These are phyloP conservation scores for Plectropomus leopardus DNA, from an alignment of 2,113 vertebrate species.

Conservation along the genomic window DNA sequence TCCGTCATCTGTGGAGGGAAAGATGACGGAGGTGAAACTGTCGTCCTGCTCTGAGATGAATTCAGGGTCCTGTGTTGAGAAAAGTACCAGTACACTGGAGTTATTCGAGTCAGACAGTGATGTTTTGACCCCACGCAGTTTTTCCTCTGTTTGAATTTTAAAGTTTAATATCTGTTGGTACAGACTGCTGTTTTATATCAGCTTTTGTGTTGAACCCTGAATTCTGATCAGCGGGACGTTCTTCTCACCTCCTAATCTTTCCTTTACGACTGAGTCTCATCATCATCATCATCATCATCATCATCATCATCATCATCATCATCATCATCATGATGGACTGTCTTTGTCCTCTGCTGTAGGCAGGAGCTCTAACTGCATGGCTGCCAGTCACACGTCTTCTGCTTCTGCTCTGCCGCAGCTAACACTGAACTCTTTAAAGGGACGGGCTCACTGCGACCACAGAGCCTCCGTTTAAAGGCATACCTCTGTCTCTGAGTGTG, in stretches of 20 bases:
- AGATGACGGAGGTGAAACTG: slow-evolving; percentile 29
- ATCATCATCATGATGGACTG: slow-evolving; percentile 26
- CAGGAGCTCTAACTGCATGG: slow-evolving; percentile 50
- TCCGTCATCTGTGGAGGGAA: slow-evolving; percentile 33
- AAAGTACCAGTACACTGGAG: not conserved
- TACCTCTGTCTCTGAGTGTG: not conserved
- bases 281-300: slow-evolving; percentile 30
- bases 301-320: slow-evolving; percentile 8
- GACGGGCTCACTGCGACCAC: not conserved
- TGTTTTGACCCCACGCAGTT: not conserved
- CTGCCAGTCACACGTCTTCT: slow-evolving; percentile 1
- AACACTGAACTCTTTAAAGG: slow-evolving; percentile 39
- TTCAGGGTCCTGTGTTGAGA: slow-evolving; percentile 52
- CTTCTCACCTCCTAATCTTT: slow-evolving; percentile 31
- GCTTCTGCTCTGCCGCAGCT: slow-evolving; percentile 22
- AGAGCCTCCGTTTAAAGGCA: slow-evolving; percentile 19
- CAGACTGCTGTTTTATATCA: not conserved
- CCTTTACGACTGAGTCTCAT: not conserved
- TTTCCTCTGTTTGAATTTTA: not conserved
- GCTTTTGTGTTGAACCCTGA: slow-evolving; percentile 41
- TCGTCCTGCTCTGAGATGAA: slow-evolving; percentile 18
- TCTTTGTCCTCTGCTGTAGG: slow-evolving; percentile 21
- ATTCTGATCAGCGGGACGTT: slow-evolving; percentile 28
- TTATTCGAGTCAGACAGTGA: too few relatives aligned
- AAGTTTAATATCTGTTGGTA: not conserved